Evolutionary conservation across 2,888 invertebrate species (phyloP).

Genomic region (Eilema caniola): DNA sequence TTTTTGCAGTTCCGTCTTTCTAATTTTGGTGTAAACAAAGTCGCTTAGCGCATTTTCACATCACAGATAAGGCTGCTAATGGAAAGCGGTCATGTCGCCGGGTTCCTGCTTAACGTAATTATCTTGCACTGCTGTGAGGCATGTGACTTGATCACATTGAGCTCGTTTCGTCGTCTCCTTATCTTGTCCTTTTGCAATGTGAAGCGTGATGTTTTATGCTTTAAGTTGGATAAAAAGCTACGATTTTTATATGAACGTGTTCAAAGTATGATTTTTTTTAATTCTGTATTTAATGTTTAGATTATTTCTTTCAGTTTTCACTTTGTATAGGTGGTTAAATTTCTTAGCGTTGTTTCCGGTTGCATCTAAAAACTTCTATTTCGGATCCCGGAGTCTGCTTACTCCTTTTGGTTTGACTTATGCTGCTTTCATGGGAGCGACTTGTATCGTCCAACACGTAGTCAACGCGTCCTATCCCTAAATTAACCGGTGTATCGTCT

Average conservation of each 20-base stretch:
- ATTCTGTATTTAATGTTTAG: too few relatives aligned
- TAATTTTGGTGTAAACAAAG: conserved; percentile 1
- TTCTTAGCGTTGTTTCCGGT: too few relatives aligned
- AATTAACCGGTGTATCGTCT: too few relatives aligned
- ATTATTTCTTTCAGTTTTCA: too few relatives aligned
- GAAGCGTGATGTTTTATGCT: background rate
- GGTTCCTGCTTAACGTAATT: conserved; percentile 38
- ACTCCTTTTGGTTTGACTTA: too few relatives aligned
- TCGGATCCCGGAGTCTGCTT: too few relatives aligned
- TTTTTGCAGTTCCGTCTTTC: background rate
- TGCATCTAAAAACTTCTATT: too few relatives aligned
- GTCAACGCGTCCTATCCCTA: too few relatives aligned
- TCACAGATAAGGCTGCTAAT: conserved; percentile 44
- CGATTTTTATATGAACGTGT: too few relatives aligned
- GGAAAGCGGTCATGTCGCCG: conserved; percentile 32
- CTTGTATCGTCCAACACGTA: too few relatives aligned
- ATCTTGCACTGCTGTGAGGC: conserved; percentile 33
- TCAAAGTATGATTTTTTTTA: accelerated
- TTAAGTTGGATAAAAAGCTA: background rate
- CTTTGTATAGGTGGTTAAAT: too few relatives aligned
- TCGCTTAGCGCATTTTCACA: conserved; percentile 40
- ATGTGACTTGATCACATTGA: conserved; percentile 19
- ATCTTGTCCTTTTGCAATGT: background rate
- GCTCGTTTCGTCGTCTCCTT: conserved; percentile 7
- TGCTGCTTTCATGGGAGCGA: too few relatives aligned